A percentile compares a stretch with the other conserved stretches of the same genome.
Conservation (phyloP, 2,113 vertebrate species). For the Argyrosomus japonicus region DNA sequence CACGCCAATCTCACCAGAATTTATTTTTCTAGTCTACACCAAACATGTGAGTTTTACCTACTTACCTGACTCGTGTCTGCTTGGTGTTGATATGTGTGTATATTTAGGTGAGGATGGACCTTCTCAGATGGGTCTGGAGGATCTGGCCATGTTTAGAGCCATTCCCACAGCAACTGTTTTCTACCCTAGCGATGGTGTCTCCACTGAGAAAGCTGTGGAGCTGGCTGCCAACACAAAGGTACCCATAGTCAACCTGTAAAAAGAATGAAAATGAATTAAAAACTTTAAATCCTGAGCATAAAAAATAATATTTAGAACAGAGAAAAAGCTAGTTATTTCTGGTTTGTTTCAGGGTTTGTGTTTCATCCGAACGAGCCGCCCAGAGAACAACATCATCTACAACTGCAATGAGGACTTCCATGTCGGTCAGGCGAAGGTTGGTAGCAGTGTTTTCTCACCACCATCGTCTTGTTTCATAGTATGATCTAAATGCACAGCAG, state of each 20-base stretch:
- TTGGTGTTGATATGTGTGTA: constrained; percentile 21
- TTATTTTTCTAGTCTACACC: constrained; percentile 10
- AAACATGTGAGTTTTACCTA: not conserved
- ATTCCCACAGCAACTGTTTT: constrained; percentile 92
- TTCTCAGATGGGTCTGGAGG: constrained; percentile 97
- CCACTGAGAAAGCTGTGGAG: constrained; percentile 95
- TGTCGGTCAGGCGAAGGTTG: constrained; percentile 95
- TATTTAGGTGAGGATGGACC: constrained; percentile 93
- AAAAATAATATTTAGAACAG: not conserved
- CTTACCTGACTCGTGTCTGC: constrained; percentile 13
- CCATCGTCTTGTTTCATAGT: not conserved
- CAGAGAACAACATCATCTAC: constrained; percentile 92
- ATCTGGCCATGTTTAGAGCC: constrained; percentile 91
- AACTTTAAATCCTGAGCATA: not conserved
- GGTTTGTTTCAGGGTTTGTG: constrained; percentile 89
- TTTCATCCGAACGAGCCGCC: constrained; percentile 95
- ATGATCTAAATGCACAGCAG: not conserved
- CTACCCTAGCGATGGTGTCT: constrained; percentile 93
- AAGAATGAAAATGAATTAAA: constrained; percentile 1
- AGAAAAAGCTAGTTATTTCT: not conserved
- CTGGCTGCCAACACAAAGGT: constrained; percentile 97
- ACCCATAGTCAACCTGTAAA: not conserved
- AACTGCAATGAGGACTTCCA: constrained; percentile 94
- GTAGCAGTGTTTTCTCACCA: not conserved
- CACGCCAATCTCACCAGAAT: constrained; percentile 41